Evolutionary conservation across 2,888 invertebrate species (phyloP).

Genomic region (Noctua janthina): DNA sequence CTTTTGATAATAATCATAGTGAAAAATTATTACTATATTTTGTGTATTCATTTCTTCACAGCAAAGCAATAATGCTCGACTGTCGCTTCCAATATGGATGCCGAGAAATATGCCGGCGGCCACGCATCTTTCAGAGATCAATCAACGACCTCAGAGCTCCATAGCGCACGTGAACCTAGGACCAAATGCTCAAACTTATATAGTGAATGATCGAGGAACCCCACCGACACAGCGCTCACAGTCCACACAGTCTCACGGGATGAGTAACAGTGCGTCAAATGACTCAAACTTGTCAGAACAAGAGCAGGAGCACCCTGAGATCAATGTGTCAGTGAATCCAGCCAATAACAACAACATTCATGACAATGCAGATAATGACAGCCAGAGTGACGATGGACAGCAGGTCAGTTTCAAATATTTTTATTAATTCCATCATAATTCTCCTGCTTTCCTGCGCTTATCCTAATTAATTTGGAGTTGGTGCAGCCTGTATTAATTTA

Average conservation of each 20-base stretch:
- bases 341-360: constrained; percentile 87
- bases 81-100: constrained; percentile 86
- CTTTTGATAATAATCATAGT: background rate
- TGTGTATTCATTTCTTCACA: constrained; percentile 39
- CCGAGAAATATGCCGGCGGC: constrained; percentile 84
- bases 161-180: constrained; percentile 84
- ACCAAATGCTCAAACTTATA: constrained; percentile 78
- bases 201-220: constrained; percentile 80
- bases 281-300: constrained; percentile 82
- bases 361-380: constrained; percentile 86
- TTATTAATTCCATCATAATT: background rate
- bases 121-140: constrained; percentile 78
- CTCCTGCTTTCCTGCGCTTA: background rate
- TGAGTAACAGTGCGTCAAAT: constrained; percentile 80
- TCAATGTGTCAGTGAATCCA: constrained; percentile 86
- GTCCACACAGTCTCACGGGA: constrained; percentile 73
- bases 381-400: constrained; percentile 87
- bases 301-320: constrained; percentile 79
- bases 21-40: background rate
- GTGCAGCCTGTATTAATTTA: background rate
- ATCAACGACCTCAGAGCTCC: constrained; percentile 85
- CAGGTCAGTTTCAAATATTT: constrained; percentile 76
- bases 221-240: constrained; percentile 74
- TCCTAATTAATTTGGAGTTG: background rate
- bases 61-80: constrained; percentile 85